phyloP scores from a whole-genome alignment of 2,888 invertebrate species.

The Apamea anceps region DNA sequence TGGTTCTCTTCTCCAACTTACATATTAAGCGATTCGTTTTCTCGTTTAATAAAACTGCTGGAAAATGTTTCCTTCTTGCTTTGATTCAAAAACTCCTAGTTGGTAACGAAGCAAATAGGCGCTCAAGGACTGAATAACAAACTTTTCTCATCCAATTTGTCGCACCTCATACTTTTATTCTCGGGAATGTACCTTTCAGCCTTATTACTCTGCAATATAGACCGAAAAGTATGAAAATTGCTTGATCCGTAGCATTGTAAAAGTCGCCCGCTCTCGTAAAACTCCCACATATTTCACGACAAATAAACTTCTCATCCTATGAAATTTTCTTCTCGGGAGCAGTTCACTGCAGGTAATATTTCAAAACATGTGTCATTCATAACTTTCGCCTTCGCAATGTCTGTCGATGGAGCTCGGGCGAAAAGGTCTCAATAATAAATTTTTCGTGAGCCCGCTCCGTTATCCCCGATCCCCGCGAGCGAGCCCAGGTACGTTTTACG shows the following conservation, averaged over 20 bases:
- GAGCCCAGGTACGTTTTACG: conserved; percentile 90
- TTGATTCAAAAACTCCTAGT: conserved; percentile 70
- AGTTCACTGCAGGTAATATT: conserved; percentile 90
- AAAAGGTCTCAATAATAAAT: conserved; percentile 90
- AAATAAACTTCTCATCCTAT: conserved; percentile 90
- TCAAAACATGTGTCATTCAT: conserved; percentile 91
- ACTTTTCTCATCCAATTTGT: conserved; percentile 88
- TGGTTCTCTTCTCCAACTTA: conserved; percentile 29
- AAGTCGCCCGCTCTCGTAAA: conserved; percentile 87
- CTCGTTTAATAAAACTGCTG: conserved; percentile 51
- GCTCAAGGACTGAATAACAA: conserved; percentile 78
- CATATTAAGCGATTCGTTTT: conserved; percentile 49
- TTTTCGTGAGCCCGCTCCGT: conserved; percentile 89
- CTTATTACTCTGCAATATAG: conserved; percentile 84
- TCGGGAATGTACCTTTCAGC: conserved; percentile 78
- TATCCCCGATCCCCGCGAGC: conserved; percentile 89
- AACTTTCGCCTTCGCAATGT: conserved; percentile 90
- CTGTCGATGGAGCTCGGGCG: conserved; percentile 89
- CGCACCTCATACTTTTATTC: conserved; percentile 86
- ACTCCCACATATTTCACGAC: conserved; percentile 90
- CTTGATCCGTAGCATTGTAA: conserved; percentile 88
- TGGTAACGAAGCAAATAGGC: conserved; percentile 74
- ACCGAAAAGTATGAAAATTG: conserved; percentile 85
- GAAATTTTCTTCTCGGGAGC: conserved; percentile 87
- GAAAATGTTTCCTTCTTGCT: conserved; percentile 65